phyloP scores from a whole-genome alignment of 2,797 vertebrate species.

The Amblyopsis hoosieri region DNA sequence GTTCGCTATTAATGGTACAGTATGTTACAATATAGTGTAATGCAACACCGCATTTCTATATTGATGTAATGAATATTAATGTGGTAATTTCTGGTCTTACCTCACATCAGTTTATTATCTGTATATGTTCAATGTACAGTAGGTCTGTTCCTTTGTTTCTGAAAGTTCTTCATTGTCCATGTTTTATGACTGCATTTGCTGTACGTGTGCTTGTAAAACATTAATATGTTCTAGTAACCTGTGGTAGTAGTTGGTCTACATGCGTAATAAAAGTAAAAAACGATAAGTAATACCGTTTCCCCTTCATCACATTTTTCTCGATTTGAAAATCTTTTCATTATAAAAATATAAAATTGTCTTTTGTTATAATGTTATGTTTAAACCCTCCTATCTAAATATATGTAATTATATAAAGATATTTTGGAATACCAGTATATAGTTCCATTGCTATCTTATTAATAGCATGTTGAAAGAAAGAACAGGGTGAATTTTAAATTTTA shows the following conservation, averaged over 20 bases:
- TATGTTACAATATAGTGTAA: not conserved
- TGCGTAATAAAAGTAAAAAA: not conserved
- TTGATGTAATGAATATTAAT: not conserved
- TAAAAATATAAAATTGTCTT: too few species aligned
- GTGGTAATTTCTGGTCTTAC: not conserved
- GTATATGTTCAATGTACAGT: not conserved
- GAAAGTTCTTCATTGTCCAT: not conserved
- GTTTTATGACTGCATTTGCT: constrained; percentile 2
- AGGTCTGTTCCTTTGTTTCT: not conserved
- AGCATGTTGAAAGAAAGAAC: not conserved
- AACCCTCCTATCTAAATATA: too few species aligned
- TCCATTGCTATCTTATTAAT: too few species aligned
- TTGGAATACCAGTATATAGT: too few species aligned
- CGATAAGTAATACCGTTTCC: not conserved
- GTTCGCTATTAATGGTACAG: too few species aligned
- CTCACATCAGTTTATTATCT: not conserved
- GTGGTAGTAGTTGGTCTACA: not conserved
- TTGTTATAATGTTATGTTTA: too few species aligned
- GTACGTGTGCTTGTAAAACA: constrained; percentile 19
- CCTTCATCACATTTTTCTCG: not conserved
- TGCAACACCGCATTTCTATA: not conserved
- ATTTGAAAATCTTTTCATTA: too few species aligned
- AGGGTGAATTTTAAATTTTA: not conserved
- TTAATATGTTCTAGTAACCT: not conserved
- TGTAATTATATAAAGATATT: too few species aligned